Conservation (phyloP, 2,797 vertebrate species). For the Rhadinocentrus ornatus region DNA sequence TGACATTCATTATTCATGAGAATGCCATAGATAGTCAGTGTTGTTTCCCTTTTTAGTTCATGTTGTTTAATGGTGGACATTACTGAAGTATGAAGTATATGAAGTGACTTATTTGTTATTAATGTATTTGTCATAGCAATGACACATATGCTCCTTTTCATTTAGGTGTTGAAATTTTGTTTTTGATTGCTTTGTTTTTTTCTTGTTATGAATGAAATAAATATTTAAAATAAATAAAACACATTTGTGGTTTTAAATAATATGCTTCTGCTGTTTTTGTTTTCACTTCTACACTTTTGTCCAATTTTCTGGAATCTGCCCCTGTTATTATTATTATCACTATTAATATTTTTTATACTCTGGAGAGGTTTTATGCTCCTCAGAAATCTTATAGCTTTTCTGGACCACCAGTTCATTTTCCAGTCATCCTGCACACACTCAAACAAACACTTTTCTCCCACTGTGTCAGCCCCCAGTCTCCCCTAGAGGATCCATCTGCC, state of each 20-base stretch:
- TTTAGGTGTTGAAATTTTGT: too few species aligned
- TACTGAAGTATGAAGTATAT: not conserved
- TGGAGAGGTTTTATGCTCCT: constrained; percentile 21
- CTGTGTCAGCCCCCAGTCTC: constrained; percentile 59
- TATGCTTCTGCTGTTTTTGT: not conserved
- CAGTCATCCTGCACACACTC: constrained; percentile 8
- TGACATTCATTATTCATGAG: constrained; percentile 18
- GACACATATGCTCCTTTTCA: too few species aligned
- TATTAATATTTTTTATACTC: not conserved
- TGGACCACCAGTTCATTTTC: constrained; percentile 38
- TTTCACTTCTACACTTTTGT: constrained; percentile 20
- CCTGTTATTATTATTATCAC: constrained; percentile 8
- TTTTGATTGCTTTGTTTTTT: too few species aligned
- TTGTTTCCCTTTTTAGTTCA: constrained; percentile 29
- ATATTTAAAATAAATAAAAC: too few species aligned
- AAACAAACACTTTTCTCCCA: constrained; percentile 31
- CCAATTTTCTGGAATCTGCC: constrained; percentile 2
- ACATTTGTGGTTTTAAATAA: not conserved
- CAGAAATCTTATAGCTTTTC: constrained; percentile 46
- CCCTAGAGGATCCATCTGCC: constrained; percentile 70
- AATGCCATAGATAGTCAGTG: constrained; percentile 19
- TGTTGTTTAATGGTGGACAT: constrained; percentile 33
- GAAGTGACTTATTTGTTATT: constrained; percentile 25
- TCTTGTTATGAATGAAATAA: too few species aligned
- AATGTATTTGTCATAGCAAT: not conserved